Base-by-base conservation (phyloP, 2,888 invertebrate species). In the Eustalomyia histrio region DNA sequence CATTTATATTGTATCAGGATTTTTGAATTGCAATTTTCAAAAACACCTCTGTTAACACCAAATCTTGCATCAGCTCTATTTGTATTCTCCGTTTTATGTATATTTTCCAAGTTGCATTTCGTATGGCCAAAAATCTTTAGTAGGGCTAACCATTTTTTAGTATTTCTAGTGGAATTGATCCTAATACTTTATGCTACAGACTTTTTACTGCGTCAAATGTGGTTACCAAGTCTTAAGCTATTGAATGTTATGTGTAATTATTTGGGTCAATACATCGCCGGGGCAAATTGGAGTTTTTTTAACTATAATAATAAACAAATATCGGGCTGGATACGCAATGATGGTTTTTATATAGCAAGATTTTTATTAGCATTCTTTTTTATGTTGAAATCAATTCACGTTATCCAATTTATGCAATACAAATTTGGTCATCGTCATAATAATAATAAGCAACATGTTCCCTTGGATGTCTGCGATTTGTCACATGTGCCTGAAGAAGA, bases 61-160 rank as follows among this genome's bases (percentile, higher is more conserved):
- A 87, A 87, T 83, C 39, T 73, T 16, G 83, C 87, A 7, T 87
- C 87, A 29, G 53, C 69, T 24, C 5, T 88, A 9, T 86, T 88
- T 74, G 84, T 84, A 2, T 84, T 87, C 17, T 85, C 87, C 7
- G 65, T 84, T 47, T 79, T 87, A 10, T 82, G 85, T 16, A 61
- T 86, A 18, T 76, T 87, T 16, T 39, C 85, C 1, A 86, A 80
- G 75, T 53, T 86, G n/a, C 86, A 86, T 53, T 82, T 83, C 9
- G 60, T 80, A 39, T 85, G 85, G 84, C 84, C 84, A 2, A 68
- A 52, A 47, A 73, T 80, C 21, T 68, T 84, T n/a, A 79, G 68
- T 17, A 76, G 81, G 65, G 84, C 85, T 1, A 74, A 83, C 33
- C 80, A 64, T 18, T n/a, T 83, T 17, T 76, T 85, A 5, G 60